phyloP scores from a whole-genome alignment of 2,888 invertebrate genomes.

The Plagodis dolabraria region DNA sequence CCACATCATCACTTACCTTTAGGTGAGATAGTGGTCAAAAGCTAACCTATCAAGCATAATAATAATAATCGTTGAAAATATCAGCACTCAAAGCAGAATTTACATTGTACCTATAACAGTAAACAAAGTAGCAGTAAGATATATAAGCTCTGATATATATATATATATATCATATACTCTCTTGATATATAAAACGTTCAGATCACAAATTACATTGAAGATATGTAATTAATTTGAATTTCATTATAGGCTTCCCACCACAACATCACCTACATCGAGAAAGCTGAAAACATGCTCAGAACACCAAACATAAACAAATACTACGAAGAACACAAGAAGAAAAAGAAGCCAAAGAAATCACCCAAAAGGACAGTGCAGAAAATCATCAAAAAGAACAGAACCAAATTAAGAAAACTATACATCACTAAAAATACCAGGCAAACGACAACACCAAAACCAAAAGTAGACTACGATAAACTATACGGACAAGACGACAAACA shows the following conservation, averaged over 20 bases:
- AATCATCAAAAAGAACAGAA: conserved; percentile 69
- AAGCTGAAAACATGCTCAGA: conserved; percentile 62
- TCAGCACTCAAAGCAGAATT: no score
- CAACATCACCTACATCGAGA: conserved; percentile 64
- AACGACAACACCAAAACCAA: conserved; percentile 43
- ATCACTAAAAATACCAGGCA: conserved; percentile 43
- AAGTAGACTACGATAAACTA: conserved; percentile 40
- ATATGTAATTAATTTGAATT: no score
- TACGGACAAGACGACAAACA: conserved; percentile 45
- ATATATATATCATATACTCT: no score
- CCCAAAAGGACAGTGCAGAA: conserved; percentile 73
- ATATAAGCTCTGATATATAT: no score
- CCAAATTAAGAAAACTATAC: conserved; percentile 57
- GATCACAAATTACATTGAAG: no score
- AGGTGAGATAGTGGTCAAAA: no score
- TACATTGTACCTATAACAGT: no score
- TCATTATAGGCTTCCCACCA: conserved; percentile 26
- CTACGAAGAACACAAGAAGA: conserved; percentile 49
- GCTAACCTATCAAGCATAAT: no score
- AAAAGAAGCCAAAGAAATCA: conserved; percentile 57
- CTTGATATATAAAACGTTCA: no score
- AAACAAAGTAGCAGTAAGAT: no score
- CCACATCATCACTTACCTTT: no score
- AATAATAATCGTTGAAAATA: no score
- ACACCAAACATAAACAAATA: conserved; percentile 54